Conservation (phyloP, 2,888 invertebrate genomes). For the Cylindroiulus punctatus region DNA sequence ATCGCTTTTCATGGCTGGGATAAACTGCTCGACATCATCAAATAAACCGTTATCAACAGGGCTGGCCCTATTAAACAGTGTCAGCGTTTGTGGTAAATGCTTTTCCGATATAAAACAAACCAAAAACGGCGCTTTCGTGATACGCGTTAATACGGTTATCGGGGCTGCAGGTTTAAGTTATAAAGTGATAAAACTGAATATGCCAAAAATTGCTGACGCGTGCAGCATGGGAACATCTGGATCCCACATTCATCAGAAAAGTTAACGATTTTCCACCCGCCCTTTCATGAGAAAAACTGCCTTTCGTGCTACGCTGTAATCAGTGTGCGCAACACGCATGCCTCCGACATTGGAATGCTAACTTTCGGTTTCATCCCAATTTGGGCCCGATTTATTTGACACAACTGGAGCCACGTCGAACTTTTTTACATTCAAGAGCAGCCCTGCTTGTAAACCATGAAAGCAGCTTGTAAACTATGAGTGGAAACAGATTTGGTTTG, state of each 20-base stretch:
- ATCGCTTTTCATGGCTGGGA: not conserved
- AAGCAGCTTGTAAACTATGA: no score
- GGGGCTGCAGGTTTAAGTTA: not conserved
- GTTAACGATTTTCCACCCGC: not conserved
- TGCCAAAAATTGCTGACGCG: not conserved
- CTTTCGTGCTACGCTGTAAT: no score
- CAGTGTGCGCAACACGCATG: no score
- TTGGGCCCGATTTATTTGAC: no score
- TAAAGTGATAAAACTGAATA: not conserved
- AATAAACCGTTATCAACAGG: not conserved
- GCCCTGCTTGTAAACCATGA: no score
- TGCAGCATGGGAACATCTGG: not conserved
- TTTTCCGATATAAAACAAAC: conserved; percentile 11
- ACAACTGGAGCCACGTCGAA: no score
- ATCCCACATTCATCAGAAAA: not conserved
- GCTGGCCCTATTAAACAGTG: not conserved
- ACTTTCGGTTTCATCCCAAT: no score
- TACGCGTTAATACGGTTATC: conserved; percentile 10
- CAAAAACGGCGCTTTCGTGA: not conserved
- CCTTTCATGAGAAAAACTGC: not conserved
- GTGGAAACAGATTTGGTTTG: no score
- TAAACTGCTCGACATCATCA: not conserved
- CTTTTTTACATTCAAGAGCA: no score
- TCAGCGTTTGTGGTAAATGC: not conserved
- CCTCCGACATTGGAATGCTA: no score